Percentiles rank a stretch among this genome's conserved stretches.
phyloP scores from a whole-genome alignment of 2,888 invertebrate genomes.

The Choristoneura rosaceana region DNA sequence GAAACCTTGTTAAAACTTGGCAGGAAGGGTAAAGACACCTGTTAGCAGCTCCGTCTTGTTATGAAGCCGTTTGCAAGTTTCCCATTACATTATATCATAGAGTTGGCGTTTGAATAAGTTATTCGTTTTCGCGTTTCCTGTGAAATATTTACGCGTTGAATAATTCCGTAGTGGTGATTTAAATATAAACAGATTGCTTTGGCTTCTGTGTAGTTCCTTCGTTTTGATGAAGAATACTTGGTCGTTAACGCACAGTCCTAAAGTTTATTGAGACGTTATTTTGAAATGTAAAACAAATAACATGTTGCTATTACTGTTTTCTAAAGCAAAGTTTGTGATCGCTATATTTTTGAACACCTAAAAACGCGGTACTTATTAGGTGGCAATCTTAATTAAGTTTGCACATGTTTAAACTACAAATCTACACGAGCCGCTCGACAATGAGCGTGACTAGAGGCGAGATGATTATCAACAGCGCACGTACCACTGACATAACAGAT shows the following conservation, averaged over 20 bases:
- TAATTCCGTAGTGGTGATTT: not conserved
- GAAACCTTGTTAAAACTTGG: slow-evolving; percentile 41
- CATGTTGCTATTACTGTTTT: no score
- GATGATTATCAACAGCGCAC: slow-evolving; percentile 19
- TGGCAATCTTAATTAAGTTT: slow-evolving; percentile 1
- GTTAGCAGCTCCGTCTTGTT: slow-evolving; percentile 23
- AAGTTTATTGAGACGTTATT: no score
- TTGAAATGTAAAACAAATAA: no score
- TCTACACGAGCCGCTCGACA: slow-evolving; percentile 5
- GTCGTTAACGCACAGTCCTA: no score
- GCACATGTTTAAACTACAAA: not conserved
- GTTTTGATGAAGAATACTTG: not conserved
- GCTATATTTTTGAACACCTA: not conserved
- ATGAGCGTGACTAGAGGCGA: slow-evolving; percentile 2
- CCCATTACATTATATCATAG: slow-evolving; percentile 2
- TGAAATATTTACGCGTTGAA: not conserved
- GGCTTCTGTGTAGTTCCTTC: not conserved
- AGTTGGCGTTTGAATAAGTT: slow-evolving; percentile 18
- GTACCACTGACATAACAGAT: slow-evolving; percentile 11
- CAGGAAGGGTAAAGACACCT: slow-evolving; percentile 23
- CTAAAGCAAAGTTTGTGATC: no score
- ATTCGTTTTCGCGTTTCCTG: slow-evolving; percentile 4
- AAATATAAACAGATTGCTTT: not conserved
- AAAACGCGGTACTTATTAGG: not conserved
- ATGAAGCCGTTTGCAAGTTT: slow-evolving; percentile 20